These are phyloP conservation scores for Trinectes maculatus DNA, from an alignment of 2,113 vertebrate genomes.

Conservation along the genomic window DNA sequence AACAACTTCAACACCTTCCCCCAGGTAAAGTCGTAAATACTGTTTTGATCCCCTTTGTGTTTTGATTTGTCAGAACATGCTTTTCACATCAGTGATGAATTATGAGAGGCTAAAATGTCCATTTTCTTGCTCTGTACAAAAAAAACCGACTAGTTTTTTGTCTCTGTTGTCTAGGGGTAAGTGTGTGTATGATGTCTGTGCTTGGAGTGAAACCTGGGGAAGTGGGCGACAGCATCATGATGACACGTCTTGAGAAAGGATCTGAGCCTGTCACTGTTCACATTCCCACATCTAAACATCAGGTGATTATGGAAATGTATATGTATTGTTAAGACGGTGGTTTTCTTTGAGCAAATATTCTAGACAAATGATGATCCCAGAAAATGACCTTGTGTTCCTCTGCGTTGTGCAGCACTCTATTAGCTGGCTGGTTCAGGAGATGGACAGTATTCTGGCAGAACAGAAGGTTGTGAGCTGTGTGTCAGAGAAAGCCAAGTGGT, in stretches of 20 bases:
- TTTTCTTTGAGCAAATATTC: no score
- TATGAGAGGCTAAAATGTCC: no score
- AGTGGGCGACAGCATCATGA: constrained; percentile 80
- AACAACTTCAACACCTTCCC: constrained; percentile 83
- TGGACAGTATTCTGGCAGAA: constrained; percentile 86
- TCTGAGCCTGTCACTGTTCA: constrained; percentile 82
- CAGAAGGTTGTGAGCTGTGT: constrained; percentile 87
- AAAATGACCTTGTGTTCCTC: not conserved
- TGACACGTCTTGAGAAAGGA: constrained; percentile 86
- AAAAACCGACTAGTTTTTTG: no score
- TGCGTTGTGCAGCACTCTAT: constrained; percentile 77
- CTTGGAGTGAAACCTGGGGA: constrained; percentile 76
- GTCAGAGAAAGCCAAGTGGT: constrained; percentile 89
- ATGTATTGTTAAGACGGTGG: not conserved
- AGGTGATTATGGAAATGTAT: constrained; percentile 69
- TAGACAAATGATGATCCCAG: no score
- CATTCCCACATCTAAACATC: constrained; percentile 79
- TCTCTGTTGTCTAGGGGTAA: constrained; percentile 79
- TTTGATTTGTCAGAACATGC: not conserved
- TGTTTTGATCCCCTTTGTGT: not conserved
- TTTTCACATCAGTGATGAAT: no score
- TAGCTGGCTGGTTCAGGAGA: constrained; percentile 80
- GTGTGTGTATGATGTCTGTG: constrained; percentile 86
- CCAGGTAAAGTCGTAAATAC: constrained; percentile 71
- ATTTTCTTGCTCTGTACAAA: no score